Evolutionary conservation across 2,888 invertebrate genomes (phyloP).

Genomic region (Parnassius mnemosyne): DNA sequence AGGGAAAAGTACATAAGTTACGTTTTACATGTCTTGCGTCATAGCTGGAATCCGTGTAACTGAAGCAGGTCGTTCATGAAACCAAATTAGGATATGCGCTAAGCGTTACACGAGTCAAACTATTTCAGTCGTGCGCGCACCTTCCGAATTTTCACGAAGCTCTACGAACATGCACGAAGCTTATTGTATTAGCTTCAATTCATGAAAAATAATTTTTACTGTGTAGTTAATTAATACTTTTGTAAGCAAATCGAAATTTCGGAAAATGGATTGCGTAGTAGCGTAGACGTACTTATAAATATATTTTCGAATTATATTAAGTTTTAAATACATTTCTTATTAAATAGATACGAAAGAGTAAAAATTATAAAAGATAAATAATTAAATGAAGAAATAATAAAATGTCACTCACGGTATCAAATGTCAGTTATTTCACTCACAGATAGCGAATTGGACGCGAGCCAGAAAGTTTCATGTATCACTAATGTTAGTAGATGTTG

Average conservation of each 20-base stretch:
- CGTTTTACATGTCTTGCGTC: constrained; percentile 35
- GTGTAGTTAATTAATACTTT: neutral
- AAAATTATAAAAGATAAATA: neutral
- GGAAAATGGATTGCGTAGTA: neutral
- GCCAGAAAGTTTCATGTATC: constrained; percentile 65
- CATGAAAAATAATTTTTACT: neutral
- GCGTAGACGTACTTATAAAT: neutral
- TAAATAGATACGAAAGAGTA: neutral
- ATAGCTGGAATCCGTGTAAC: constrained; percentile 56
- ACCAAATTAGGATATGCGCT: constrained; percentile 82
- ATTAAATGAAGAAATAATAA: constrained; percentile 29
- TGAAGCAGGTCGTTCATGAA: constrained; percentile 53
- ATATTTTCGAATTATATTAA: too few species aligned
- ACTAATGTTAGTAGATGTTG: constrained; percentile 45
- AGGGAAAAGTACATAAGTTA: neutral
- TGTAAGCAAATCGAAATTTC: neutral
- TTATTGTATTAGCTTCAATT: constrained; percentile 26
- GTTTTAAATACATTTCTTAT: neutral
- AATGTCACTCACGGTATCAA: constrained; percentile 55
- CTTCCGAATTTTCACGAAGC: constrained; percentile 48
- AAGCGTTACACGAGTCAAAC: constrained; percentile 56
- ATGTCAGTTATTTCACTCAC: constrained; percentile 55
- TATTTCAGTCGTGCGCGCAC: constrained; percentile 72
- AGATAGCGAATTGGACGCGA: constrained; percentile 48
- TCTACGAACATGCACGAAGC: constrained; percentile 46